phyloP scores from a whole-genome alignment of 2,888 invertebrate species.

The Dioctria linearis region DNA sequence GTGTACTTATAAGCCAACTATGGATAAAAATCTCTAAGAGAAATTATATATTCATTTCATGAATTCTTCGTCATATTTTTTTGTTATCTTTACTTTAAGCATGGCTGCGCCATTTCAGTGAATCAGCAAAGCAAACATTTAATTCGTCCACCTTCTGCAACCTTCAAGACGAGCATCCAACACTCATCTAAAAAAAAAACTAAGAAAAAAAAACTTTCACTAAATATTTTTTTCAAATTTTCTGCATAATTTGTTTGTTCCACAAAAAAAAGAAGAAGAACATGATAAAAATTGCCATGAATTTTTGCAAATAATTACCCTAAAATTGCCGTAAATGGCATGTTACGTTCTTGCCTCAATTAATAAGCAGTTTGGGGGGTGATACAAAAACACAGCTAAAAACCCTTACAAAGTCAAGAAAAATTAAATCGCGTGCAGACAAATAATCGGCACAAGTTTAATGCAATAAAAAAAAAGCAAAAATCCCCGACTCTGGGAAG shows the following conservation, averaged over 20 bases:
- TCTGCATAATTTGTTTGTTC: slow-evolving; percentile 2
- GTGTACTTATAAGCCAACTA: too few relatives aligned
- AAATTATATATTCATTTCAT: too few relatives aligned
- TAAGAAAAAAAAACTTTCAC: too few relatives aligned
- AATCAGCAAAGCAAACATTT: too few relatives aligned
- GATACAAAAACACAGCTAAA: neutral
- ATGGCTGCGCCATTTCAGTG: too few relatives aligned
- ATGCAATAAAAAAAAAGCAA: slow-evolving; percentile 5
- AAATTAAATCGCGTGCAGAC: slow-evolving; percentile 26
- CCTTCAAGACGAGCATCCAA: too few relatives aligned
- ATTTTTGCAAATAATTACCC: slow-evolving; percentile 21
- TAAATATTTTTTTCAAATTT: neutral
- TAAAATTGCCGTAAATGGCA: slow-evolving; percentile 4
- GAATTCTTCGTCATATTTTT: too few relatives aligned
- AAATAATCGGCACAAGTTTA: slow-evolving; percentile 10
- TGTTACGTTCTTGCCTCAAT: slow-evolving; percentile 9
- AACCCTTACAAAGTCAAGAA: neutral
- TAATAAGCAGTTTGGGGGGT: slow-evolving; percentile 10
- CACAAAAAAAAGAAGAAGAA: neutral
- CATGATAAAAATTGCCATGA: neutral
- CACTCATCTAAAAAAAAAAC: too few relatives aligned
- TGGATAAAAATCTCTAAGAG: too few relatives aligned
- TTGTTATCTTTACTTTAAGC: too few relatives aligned
- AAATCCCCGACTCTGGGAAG: neutral
- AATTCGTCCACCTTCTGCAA: too few relatives aligned